Conservation (phyloP, 2,797 vertebrate genomes). For the Channallabes apus region DNA sequence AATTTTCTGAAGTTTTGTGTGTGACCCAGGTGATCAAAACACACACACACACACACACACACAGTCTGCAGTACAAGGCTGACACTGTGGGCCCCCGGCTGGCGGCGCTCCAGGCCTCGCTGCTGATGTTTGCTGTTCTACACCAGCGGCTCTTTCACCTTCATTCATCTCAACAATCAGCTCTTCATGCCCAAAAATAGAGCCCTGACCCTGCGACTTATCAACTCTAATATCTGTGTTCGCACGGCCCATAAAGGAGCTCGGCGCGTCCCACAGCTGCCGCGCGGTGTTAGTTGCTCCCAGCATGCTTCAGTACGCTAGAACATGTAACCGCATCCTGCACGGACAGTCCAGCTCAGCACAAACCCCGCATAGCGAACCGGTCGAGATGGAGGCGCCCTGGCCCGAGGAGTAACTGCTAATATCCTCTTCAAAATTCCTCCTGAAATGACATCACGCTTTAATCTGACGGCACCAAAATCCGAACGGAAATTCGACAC, state of each 20-base stretch:
- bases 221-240: slow-evolving; percentile 58
- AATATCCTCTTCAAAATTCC: slow-evolving; percentile 45
- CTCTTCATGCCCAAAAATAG: slow-evolving; percentile 61
- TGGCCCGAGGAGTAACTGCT: slow-evolving; percentile 31
- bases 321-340: slow-evolving; percentile 51
- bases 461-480: too few species aligned
- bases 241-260: slow-evolving; percentile 38
- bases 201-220: slow-evolving; percentile 54
- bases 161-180: slow-evolving; percentile 57
- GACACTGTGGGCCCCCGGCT: slow-evolving; percentile 50
- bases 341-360: slow-evolving; percentile 43
- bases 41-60: slow-evolving; percentile 34
- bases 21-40: not conserved
- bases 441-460: not conserved
- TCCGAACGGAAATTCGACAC: not conserved
- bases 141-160: slow-evolving; percentile 53
- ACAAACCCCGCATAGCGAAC: slow-evolving; percentile 27
- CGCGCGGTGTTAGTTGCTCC: slow-evolving; percentile 39
- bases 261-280: slow-evolving; percentile 40
- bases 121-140: slow-evolving; percentile 57
- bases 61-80: slow-evolving; percentile 51
- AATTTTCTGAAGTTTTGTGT: not conserved
- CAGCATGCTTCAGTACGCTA: slow-evolving; percentile 34
- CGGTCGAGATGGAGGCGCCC: slow-evolving; percentile 10
- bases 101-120: slow-evolving; percentile 46